Base-by-base conservation (phyloP, 1,140 invertebrate species). In the Muscidifurax raptorellus region DNA sequence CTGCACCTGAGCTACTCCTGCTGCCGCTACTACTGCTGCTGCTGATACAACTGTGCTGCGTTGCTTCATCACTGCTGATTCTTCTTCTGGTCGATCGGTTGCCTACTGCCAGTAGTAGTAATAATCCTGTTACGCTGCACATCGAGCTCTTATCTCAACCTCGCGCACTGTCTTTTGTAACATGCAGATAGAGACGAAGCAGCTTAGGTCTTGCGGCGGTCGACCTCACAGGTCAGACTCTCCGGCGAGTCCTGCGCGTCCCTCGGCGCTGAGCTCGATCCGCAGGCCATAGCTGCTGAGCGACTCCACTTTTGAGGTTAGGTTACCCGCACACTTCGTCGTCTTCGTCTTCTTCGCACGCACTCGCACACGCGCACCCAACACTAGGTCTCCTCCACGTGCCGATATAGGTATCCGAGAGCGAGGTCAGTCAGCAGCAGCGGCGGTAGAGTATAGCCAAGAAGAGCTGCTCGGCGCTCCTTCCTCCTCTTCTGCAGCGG, bases 41-140 rank as follows among this genome's bases (percentile, higher is more conserved):
- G 86, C 87, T 90, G 82, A 85, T 87, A 64, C 30, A 28, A 71
- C 69, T 2, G 32, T 25, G 59, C 59, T 47, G 13, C 32, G 67
- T 12, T 71, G 75, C 82, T 77, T 77, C 74, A 82, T 82, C 32
- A 67, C 69, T 72, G 30, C 13, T 36, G n/a, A 22, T 59, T 22
- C 18, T n/a, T 59, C 52, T 44, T 44, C 72, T 5, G n/a, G 72
- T n/a, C 15, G 32, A 36, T 75, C 25, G 28, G 2, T 9, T 27
- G 30, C 28, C 25, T 75, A 30, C 72, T n/a, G 10, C 28, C 22
- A n/a, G 28, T 40, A 30, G 47, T 64, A 18, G 5, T 25, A 1
- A 47, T 18, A 64, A 27, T 18, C 6, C 59, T 40, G 44, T n/a
- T 18, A 18, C 52, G 67, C 79, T 47, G 22, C 9, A 27, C 75